A percentile compares a stretch with the other conserved stretches of the same genome.
These are phyloP conservation scores for Sturmia bella DNA, from an alignment of 2,888 invertebrate genomes.

Conservation along the genomic window DNA sequence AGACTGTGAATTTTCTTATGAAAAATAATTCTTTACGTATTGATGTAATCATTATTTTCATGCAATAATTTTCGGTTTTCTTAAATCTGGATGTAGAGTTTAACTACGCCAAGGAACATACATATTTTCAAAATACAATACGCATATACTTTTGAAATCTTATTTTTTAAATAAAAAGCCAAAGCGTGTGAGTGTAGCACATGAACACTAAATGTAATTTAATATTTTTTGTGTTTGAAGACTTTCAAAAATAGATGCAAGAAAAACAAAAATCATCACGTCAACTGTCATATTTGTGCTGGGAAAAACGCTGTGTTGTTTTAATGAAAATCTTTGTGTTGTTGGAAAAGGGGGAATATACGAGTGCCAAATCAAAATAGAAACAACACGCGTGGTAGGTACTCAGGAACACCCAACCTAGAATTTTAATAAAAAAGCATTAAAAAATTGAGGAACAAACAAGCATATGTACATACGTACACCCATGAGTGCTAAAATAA, in stretches of 20 bases:
- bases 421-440: conserved; percentile 15
- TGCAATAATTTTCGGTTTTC: no score
- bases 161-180: conserved; percentile 12
- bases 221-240: conserved; percentile 39
- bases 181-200: conserved; percentile 19
- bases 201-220: conserved; percentile 43
- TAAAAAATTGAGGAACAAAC: not conserved
- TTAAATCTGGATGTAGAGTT: no score
- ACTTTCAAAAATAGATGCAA: not conserved
- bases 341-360: conserved; percentile 37
- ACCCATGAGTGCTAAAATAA: conserved; percentile 4
- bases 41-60: no score
- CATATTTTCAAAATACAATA: no score
- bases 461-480: no score
- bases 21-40: no score
- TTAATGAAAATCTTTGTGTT: not conserved
- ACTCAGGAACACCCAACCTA: conserved; percentile 56
- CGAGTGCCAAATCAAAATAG: conserved; percentile 35
- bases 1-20: no score
- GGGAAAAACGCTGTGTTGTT: not conserved
- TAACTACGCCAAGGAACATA: no score
- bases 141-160: no score
- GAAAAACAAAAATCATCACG: conserved; percentile 8
- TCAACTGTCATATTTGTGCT: conserved; percentile 36
- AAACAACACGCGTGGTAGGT: conserved; percentile 47